Evolutionary conservation across 2,888 invertebrate species (phyloP).

Genomic region (Caenorhabditis plicata): DNA sequence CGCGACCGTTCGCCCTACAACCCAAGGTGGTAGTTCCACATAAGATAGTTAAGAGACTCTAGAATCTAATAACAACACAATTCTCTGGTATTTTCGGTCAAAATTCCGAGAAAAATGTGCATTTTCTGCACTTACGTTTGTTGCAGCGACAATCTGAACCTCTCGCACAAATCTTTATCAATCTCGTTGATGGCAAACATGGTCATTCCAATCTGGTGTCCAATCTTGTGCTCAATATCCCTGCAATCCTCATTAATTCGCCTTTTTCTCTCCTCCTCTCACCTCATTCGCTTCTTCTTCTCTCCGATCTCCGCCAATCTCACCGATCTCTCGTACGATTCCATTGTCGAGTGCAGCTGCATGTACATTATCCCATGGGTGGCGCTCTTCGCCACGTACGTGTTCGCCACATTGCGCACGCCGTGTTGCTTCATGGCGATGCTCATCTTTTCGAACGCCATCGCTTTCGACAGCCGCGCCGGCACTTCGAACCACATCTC

Average conservation of each 20-base stretch:
- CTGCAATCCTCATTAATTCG: conserved; percentile 2
- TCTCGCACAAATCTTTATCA: conserved; percentile 12
- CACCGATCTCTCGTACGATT: conserved; percentile 24
- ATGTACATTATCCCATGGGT: conserved; percentile 46
- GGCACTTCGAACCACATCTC: conserved; percentile 37
- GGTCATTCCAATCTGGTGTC: conserved; percentile 18
- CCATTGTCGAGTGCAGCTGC: conserved; percentile 42
- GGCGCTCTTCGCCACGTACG: conserved; percentile 36
- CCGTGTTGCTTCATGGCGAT: conserved; percentile 37
- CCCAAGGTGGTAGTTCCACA: too few species aligned
- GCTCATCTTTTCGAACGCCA: conserved; percentile 36
- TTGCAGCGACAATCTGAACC: conserved; percentile 6
- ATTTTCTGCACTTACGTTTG: too few species aligned
- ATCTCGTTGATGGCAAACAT: conserved; percentile 10
- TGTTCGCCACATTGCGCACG: conserved; percentile 37
- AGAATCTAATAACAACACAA: too few species aligned
- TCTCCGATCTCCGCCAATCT: conserved; percentile 3
- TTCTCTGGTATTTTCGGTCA: too few species aligned
- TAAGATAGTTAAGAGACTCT: too few species aligned
- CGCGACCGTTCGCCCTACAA: too few species aligned
- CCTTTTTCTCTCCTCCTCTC: conserved; percentile 1
- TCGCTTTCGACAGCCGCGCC: conserved; percentile 17
- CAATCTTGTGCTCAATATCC: conserved; percentile 1
- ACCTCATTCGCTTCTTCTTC: conserved; percentile 6
- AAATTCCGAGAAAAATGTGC: too few species aligned